Base-by-base conservation (phyloP, 2,888 invertebrate genomes). In the Cistogaster globosa region DNA sequence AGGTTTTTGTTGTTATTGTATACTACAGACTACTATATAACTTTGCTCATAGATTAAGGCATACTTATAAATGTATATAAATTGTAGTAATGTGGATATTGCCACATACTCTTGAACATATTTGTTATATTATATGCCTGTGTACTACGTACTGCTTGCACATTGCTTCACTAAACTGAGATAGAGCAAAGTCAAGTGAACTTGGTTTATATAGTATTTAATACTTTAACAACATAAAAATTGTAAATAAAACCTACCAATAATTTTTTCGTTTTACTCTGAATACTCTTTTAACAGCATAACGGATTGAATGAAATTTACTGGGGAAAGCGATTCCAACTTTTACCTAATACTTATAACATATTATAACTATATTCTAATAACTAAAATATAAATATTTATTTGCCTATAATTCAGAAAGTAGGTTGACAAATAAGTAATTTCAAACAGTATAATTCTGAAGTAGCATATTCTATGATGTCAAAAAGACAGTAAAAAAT, bases 1-100 rank as follows among this genome's bases (percentile, higher is more conserved):
- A 86, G 83, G 63, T 84, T 86, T 60, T 79, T 84, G 79, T 74
- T 72, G 74, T 53, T 60, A 20, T 65, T 77, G 62, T 32, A 62
- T 36, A 16, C 51, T 45, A 53, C 16, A 26, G 5, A 36, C 32
- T 20, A 22, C 36, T 51, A 16, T 72, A n/a, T 38, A 62, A 48
- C 58, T 62, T 48, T 53, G 0, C 22, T 16, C 6, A 57, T 22
- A 42, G 18, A 51, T 3, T 20, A n/a, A n/a, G 22, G 6, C 45
- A 48, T 48, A 48, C 16, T 2, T 48, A 48, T 48, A 7, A 7
- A 32, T 8, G 0, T 32, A 6, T 48, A 48, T n/a, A 48, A 26
- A 26, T 26, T 48, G 4, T 14, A 3, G 16, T 6, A 7, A n/a
- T 48, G 5, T 48, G 16, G 6, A 16, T 42, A 42, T 12, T 48